Evolutionary conservation across 1,140 invertebrate species (phyloP).

Genomic region (Temnothorax nylanderi): DNA sequence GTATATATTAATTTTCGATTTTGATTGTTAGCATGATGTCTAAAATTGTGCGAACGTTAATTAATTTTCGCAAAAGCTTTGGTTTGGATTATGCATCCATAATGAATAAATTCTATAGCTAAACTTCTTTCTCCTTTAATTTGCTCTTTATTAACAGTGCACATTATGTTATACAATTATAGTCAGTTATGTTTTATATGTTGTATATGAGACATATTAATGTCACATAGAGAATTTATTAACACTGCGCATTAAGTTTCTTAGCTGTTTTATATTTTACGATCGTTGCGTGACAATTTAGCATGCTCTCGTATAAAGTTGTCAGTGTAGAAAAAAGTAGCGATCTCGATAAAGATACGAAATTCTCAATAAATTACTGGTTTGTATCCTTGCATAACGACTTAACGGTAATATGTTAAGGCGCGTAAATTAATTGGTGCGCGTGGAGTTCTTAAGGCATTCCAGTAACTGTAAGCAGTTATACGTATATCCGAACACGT

Average conservation of each 20-base stretch:
- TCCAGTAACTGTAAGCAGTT: neutral
- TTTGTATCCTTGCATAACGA: neutral
- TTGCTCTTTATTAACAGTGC: neutral
- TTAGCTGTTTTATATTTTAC: constrained; percentile 8
- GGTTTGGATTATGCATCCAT: neutral
- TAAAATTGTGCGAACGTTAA: neutral
- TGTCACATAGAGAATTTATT: neutral
- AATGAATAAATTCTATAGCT: neutral
- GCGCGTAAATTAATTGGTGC: neutral
- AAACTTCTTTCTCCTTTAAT: neutral
- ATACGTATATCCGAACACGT: neutral
- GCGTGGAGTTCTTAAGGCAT: neutral
- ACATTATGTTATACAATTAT: neutral
- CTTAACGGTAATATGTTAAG: constrained; percentile 2
- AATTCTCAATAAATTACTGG: neutral
- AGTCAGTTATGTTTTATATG: neutral
- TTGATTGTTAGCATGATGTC: neutral
- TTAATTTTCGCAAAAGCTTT: neutral
- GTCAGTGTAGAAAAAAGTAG: neutral
- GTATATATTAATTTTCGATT: constrained; percentile 3
- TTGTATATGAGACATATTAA: neutral
- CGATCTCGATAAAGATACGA: neutral
- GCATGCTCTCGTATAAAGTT: neutral
- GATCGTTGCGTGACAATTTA: neutral
- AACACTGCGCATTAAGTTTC: neutral